Percentiles rank a stretch among this genome's conserved stretches.
phyloP scores from a whole-genome alignment of 2,113 vertebrate species.

The Lepus americanus region DNA sequence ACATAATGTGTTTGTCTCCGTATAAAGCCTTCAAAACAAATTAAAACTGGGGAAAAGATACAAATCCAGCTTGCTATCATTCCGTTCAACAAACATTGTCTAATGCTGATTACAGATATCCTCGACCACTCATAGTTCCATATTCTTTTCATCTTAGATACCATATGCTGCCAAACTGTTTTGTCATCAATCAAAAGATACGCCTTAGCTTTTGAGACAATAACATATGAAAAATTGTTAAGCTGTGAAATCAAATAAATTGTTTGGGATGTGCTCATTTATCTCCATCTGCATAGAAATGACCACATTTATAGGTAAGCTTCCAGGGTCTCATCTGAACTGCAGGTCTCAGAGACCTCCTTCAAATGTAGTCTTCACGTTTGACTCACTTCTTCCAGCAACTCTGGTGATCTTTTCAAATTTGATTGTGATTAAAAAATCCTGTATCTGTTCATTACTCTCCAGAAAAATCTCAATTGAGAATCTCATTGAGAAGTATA shows the following conservation, averaged over 20 bases:
- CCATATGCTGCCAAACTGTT: neutral
- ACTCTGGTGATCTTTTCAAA: neutral
- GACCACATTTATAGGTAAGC: neutral
- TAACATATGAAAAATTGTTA: neutral
- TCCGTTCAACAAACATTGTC: neutral
- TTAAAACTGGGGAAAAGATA: neutral
- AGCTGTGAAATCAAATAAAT: neutral
- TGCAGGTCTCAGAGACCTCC: neutral
- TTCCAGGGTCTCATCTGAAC: neutral
- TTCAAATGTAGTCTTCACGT: neutral
- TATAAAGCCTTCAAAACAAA: neutral
- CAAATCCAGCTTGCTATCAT: neutral
- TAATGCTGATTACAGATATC: accelerated
- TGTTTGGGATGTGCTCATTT: neutral
- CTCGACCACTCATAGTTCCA: too few relatives aligned
- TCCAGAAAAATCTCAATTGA: neutral
- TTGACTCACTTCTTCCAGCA: neutral
- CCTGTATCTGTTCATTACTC: neutral
- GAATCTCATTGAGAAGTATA: too few relatives aligned
- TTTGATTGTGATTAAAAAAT: neutral
- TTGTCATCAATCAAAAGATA: neutral
- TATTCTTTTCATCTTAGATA: neutral
- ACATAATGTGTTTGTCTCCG: neutral
- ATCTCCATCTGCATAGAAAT: neutral
- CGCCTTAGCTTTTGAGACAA: neutral